These are phyloP conservation scores for Aplidium turbinatum DNA, from an alignment of 23 tunicate species.

Conservation along the genomic window DNA sequence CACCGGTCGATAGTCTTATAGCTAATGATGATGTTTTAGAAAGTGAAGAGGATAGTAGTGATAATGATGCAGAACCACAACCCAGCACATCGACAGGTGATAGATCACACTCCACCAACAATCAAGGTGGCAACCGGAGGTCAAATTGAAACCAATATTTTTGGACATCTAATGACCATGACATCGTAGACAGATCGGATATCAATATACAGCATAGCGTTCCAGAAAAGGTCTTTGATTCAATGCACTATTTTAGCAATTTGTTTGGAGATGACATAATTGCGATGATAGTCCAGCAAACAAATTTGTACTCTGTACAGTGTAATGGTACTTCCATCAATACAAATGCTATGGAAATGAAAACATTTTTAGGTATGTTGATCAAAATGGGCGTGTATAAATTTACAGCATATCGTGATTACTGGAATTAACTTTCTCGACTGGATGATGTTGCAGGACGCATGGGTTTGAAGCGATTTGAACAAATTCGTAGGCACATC, in stretches of 20 bases:
- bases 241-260: constrained; percentile 10
- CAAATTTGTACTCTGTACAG: constrained; percentile 19
- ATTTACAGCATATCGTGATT: constrained; percentile 13
- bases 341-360: constrained; percentile 14
- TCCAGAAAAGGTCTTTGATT: constrained; percentile 20
- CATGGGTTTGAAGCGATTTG: constrained; percentile 27
- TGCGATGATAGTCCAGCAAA: constrained; percentile 14
- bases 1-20: not conserved
- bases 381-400: constrained; percentile 7
- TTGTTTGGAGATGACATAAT: constrained; percentile 14
- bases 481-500: constrained; percentile 3
- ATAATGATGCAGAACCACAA: constrained; percentile 3
- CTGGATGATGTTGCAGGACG: not conserved
- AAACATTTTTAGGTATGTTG: constrained; percentile 16
- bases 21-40: constrained; percentile 4
- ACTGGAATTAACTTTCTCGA: constrained; percentile 11
- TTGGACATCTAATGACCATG: constrained; percentile 12
- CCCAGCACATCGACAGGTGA: constrained; percentile 25
- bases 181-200: constrained; percentile 3
- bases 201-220: constrained; percentile 9
- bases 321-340: constrained; percentile 18
- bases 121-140: constrained; percentile 8
- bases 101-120: constrained; percentile 15
- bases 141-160: constrained; percentile 11
- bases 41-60: constrained; percentile 6